phyloP scores from a whole-genome alignment of 2,888 invertebrate species.

The Lagria hirta region DNA sequence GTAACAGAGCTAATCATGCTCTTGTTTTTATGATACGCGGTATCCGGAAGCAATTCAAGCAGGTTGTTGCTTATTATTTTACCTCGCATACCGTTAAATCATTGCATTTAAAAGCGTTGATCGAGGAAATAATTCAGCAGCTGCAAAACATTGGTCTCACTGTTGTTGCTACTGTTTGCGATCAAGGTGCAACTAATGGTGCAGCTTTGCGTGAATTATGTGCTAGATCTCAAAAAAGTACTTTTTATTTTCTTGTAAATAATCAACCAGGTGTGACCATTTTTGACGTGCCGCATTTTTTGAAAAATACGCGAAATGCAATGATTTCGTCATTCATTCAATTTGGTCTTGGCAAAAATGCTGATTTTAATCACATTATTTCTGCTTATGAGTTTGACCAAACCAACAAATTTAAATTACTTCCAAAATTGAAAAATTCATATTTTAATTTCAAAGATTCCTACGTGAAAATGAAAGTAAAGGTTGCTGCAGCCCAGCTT shows the following conservation, averaged over 20 bases:
- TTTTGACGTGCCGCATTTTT: background rate
- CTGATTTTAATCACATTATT: background rate
- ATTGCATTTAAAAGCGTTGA: background rate
- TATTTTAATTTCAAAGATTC: background rate
- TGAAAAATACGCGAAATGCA: slow-evolving; percentile 1
- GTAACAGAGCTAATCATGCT: background rate
- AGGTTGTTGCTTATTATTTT: slow-evolving; percentile 2
- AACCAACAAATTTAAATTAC: background rate
- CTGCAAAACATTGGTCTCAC: background rate
- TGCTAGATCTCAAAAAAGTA: background rate
- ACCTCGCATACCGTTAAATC: background rate
- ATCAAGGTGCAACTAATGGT: background rate
- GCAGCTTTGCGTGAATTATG: background rate
- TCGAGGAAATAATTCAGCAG: background rate
- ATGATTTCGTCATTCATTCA: background rate
- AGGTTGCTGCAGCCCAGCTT: slow-evolving; percentile 8
- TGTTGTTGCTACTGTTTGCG: slow-evolving; percentile 1
- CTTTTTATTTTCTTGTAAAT: background rate
- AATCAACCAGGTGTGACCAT: background rate
- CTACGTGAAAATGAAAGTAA: slow-evolving; percentile 5
- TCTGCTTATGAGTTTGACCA: background rate
- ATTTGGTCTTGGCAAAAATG: background rate
- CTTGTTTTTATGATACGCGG: slow-evolving; percentile 1
- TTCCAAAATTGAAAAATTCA: background rate
- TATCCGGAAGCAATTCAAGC: background rate